phyloP scores from a whole-genome alignment of 1,140 invertebrate species.

The Drosophila nikananu region DNA sequence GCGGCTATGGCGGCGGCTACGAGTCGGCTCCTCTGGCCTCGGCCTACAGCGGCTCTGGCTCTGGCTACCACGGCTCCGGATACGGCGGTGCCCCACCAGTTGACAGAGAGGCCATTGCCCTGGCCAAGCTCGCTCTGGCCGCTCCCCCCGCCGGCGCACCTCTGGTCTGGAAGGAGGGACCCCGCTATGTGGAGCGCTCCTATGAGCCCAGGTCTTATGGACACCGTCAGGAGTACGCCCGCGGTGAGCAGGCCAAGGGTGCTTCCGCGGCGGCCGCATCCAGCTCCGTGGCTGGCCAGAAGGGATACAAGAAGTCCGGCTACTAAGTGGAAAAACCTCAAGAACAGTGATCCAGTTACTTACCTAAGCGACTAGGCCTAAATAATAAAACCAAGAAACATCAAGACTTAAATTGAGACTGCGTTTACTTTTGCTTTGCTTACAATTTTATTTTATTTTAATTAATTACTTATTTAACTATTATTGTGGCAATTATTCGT shows the following conservation, averaged over 20 bases:
- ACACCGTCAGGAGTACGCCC: conserved; percentile 37
- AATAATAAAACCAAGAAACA: conserved; percentile 58
- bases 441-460: neutral
- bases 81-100: conserved; percentile 59
- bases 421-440: conserved; percentile 11
- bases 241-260: conserved; percentile 63
- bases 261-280: conserved; percentile 67
- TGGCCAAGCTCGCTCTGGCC: conserved; percentile 61
- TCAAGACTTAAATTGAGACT: conserved; percentile 37
- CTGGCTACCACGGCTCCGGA: conserved; percentile 21
- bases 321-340: conserved; percentile 48
- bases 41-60: conserved; percentile 36
- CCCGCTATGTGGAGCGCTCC: conserved; percentile 16
- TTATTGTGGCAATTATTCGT: neutral
- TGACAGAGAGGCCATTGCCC: conserved; percentile 59
- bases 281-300: conserved; percentile 61
- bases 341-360: conserved; percentile 61
- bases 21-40: conserved; percentile 37
- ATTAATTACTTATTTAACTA: neutral
- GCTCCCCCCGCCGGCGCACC: conserved; percentile 65
- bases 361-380: conserved; percentile 48
- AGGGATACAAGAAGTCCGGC: conserved; percentile 36
- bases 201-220: conserved; percentile 24
- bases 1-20: conserved; percentile 36
- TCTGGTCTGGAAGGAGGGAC: conserved; percentile 55